Base-by-base conservation (phyloP, 2,888 invertebrate genomes). In the Coelopa pilipes region DNA sequence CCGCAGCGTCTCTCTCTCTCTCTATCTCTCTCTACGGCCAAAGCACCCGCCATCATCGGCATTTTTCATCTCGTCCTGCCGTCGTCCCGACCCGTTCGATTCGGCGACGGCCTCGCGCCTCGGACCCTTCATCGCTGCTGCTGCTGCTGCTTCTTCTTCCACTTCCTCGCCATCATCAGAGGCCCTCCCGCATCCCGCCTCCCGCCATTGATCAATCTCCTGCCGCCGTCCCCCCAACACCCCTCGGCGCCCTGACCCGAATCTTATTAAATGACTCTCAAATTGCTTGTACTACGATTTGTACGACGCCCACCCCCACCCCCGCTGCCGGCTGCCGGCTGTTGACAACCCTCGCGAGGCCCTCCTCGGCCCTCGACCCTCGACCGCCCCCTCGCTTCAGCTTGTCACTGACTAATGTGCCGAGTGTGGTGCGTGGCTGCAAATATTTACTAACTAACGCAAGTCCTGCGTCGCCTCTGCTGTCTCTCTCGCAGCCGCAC, bases 401-500 rank as follows among this genome's bases (percentile, higher is more conserved):
- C 50, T 70, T 71, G 71, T 63, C 71, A 71, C 71, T 71, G 71
- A 71, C 55, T 55, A 59, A 71, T 71, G 71, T 24, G 71, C 45
- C 59, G 53, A 63, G 55, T 7, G n/a, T 50, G 66, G 24, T 5
- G 49, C 17, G 66, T 49, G 11, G 49, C 66, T 21, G 49, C 11
- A 49, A 49, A 49, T 66, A 63, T 66, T 66, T 66, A 49, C 50
- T 24, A 50, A 55, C 53, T 63, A 53, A 53, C 12, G 45, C 34
- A 71, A 59, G 21, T 10, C 13, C 24, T 62, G 34, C 55, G 53
- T 34, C 17, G 21, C 67, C 53, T 0, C 4, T 21, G 3, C 62
- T 11, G 13, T 15, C 62, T 34, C 34, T 7, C 34, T 34, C 34
- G 34, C 34, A 34, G n/a, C n/a, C n/a, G n/a, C n/a, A n/a, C n/a